Percentiles rank a stretch among this genome's conserved stretches.
Evolutionary conservation across 2,797 vertebrate genomes (phyloP).

Genomic region (Aselliscus stoliczkanus): DNA sequence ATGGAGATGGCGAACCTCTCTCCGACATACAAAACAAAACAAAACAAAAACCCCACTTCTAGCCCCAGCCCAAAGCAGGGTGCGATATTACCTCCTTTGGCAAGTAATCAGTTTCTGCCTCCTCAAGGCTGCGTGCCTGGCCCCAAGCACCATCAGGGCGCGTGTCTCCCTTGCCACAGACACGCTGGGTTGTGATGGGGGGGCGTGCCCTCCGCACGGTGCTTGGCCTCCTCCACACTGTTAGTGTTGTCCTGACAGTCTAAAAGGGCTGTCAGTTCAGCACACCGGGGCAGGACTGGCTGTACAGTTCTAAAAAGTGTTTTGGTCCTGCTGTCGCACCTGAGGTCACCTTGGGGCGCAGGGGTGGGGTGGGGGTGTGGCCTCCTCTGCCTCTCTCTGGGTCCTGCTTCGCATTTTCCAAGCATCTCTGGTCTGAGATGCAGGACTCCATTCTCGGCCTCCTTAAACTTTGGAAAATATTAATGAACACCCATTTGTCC

Average conservation of each 20-base stretch:
- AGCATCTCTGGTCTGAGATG: neutral
- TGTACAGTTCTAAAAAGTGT: neutral
- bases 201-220: rapidly evolving
- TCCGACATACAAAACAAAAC: neutral
- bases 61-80: neutral
- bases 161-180: rapidly evolving
- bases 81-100: rapidly evolving
- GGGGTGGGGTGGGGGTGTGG: rapidly evolving
- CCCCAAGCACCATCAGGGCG: no score
- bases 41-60: no score
- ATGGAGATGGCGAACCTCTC: rapidly evolving
- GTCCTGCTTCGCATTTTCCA: neutral
- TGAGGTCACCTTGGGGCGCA: neutral
- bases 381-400: neutral
- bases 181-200: neutral
- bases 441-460: neutral
- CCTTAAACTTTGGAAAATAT: neutral
- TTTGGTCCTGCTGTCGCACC: neutral
- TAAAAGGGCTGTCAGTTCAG: neutral
- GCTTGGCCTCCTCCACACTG: no score
- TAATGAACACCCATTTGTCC: neutral
- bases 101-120: neutral
- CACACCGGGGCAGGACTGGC: neutral
- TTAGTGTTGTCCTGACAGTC: neutral
- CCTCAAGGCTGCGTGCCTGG: rapidly evolving